These are phyloP conservation scores for Varecia variegata DNA, from an alignment of 2,797 vertebrate genomes.

Conservation along the genomic window DNA sequence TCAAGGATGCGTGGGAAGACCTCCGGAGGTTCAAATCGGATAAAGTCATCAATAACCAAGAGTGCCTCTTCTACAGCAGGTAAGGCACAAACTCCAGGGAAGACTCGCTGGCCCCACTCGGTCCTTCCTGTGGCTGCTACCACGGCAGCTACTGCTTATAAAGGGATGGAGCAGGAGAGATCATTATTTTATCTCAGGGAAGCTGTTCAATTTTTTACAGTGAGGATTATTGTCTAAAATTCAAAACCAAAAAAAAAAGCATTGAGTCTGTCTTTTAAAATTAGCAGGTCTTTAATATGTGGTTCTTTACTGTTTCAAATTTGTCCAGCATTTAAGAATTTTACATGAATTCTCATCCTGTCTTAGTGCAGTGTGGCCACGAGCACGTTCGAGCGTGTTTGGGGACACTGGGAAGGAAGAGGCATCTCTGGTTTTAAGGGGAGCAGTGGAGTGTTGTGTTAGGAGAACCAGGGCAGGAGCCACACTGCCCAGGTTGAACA, in stretches of 20 bases:
- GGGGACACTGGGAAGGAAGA: not conserved
- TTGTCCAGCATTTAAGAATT: not conserved
- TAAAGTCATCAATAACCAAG: conserved; percentile 90
- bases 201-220: not conserved
- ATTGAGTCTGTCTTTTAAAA: not conserved
- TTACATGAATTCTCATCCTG: not conserved
- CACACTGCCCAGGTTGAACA: not conserved
- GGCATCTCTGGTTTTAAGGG: not conserved
- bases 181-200: not conserved
- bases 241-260: not conserved
- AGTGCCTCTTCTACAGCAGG: conserved; percentile 92
- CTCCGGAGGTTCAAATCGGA: conserved; percentile 91
- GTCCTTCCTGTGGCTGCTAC: not conserved
- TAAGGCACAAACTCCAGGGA: conserved; percentile 79
- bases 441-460: not conserved
- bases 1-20: conserved; percentile 96
- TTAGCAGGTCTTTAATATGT: not conserved
- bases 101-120: not conserved
- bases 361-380: not conserved
- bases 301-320: not conserved
- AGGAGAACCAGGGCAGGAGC: not conserved
- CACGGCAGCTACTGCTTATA: not conserved
- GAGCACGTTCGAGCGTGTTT: not conserved
- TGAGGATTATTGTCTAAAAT: not conserved
- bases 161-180: not conserved